Evolutionary conservation across 2,888 invertebrate genomes (phyloP).

Genomic region (Gasteruption jaculator): DNA sequence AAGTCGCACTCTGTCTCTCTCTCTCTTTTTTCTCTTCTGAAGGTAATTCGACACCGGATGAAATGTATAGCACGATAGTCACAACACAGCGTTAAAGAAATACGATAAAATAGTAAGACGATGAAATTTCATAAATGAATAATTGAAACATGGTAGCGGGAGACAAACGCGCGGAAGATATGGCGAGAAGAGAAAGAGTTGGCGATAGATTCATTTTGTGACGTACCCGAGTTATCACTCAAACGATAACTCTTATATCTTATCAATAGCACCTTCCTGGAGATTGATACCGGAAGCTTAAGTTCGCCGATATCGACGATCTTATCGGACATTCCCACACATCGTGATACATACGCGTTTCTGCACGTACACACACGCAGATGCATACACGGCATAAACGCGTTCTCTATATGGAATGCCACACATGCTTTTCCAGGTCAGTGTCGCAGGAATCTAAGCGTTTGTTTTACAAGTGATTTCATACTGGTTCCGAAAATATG

Average conservation of each 20-base stretch:
- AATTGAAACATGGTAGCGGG: no score
- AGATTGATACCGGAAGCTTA: constrained; percentile 28
- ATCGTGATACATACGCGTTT: no score
- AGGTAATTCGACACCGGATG: constrained; percentile 44
- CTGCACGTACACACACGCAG: no score
- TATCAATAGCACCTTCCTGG: constrained; percentile 23
- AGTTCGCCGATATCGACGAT: constrained; percentile 23
- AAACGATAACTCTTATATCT: constrained; percentile 27
- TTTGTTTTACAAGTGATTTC: no score
- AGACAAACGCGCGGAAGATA: constrained; percentile 1
- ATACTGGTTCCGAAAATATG: no score
- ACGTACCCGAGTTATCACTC: constrained; percentile 27
- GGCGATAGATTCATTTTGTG: constrained; percentile 16
- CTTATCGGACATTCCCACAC: constrained; percentile 27
- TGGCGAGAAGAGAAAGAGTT: constrained; percentile 6
- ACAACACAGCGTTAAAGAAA: constrained; percentile 31
- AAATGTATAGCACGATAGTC: constrained; percentile 37
- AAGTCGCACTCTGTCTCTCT: constrained; percentile 26
- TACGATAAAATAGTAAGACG: no score
- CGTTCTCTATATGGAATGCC: no score
- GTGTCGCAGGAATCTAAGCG: no score
- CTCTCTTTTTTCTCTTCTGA: no score
- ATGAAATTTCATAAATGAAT: no score
- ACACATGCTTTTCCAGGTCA: no score
- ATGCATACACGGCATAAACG: no score